phyloP scores from a whole-genome alignment of 1,140 invertebrate genomes.

The Stegodyphus dumicola region DNA sequence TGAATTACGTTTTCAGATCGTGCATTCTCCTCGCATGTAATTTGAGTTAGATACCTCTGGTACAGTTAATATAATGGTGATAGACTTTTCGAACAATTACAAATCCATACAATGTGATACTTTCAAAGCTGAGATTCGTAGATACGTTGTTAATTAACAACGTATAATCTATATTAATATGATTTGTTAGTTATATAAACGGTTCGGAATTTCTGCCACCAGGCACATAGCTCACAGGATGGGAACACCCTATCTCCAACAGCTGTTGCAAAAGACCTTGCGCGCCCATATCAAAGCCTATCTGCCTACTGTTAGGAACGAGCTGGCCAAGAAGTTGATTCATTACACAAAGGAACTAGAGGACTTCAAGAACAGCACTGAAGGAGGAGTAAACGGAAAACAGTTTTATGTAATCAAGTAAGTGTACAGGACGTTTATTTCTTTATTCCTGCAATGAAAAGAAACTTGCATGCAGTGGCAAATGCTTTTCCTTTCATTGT shows the following conservation, averaged over 20 bases:
- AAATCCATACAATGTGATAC: background rate
- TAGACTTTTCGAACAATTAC: background rate
- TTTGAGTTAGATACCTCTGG: background rate
- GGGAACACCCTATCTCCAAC: background rate
- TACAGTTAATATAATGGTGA: background rate
- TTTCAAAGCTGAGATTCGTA: background rate
- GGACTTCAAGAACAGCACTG: background rate
- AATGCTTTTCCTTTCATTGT: no score
- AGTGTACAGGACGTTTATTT: background rate
- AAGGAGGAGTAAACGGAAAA: background rate
- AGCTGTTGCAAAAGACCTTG: background rate
- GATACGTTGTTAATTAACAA: background rate
- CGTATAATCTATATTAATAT: background rate
- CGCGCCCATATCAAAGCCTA: background rate
- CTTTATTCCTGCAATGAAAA: background rate
- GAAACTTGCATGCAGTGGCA: no score
- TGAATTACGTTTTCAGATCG: no score
- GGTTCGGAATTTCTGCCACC: background rate
- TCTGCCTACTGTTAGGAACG: background rate
- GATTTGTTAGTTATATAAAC: background rate
- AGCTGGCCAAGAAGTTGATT: background rate
- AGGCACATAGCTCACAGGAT: background rate
- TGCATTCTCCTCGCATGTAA: no score
- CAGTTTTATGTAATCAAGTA: constrained; percentile 8
- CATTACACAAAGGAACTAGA: background rate